A percentile compares a stretch with the other conserved stretches of the same genome.
These are phyloP conservation scores for Holothuria glaberrima DNA, from an alignment of 35 echinoderm and acorn worm species.

Conservation along the genomic window DNA sequence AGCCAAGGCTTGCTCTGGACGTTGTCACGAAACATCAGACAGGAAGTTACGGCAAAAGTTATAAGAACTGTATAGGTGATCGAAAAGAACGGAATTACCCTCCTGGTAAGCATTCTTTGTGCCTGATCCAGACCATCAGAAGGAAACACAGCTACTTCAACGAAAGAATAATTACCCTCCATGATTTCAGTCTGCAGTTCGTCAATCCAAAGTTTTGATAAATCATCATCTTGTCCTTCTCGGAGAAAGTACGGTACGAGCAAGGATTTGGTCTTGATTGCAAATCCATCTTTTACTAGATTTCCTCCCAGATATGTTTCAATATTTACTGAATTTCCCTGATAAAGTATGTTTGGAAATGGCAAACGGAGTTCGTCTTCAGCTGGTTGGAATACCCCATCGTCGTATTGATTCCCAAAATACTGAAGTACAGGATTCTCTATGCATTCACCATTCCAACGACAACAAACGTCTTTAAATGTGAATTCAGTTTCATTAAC, in stretches of 20 bases:
- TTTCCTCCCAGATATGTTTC: not conserved
- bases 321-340: constrained; percentile 1
- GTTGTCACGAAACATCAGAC: constrained; percentile 74
- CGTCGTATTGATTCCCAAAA: not conserved
- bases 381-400: not conserved
- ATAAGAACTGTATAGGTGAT: constrained; percentile 55
- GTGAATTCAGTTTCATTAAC: not conserved
- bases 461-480: constrained; percentile 53
- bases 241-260: constrained; percentile 9
- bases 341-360: not conserved
- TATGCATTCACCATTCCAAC: constrained; percentile 60
- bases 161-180: not conserved
- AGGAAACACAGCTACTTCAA: constrained; percentile 13
- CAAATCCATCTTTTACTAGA: not conserved
- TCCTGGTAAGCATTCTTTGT: constrained; percentile 24
- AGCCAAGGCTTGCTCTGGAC: constrained; percentile 78
- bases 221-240: not conserved
- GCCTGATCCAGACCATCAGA: constrained; percentile 65
- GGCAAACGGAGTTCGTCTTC: constrained; percentile 7
- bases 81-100: constrained; percentile 59
- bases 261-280: constrained; percentile 1
- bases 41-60: constrained; percentile 65
- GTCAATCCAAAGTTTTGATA: constrained; percentile 37
- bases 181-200: not conserved
- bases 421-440: constrained; percentile 61